Percentiles rank a stretch among this genome's conserved stretches.
Evolutionary conservation across 1,140 invertebrate species (phyloP).

Genomic region (Ephestia elutella): DNA sequence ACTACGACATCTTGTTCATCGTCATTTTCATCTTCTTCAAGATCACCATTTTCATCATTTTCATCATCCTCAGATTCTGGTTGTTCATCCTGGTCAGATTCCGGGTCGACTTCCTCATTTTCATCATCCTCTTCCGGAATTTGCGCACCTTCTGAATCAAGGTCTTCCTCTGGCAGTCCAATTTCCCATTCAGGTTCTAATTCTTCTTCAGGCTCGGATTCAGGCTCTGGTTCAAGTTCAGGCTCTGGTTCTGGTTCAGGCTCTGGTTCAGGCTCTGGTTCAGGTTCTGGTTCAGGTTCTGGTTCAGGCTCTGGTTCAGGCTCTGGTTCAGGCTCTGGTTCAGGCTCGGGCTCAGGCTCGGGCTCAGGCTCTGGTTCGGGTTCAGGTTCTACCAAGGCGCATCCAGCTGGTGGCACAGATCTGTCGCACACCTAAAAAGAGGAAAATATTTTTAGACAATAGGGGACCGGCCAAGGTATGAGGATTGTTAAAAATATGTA

Average conservation of each 20-base stretch:
- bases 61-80: conserved; percentile 16
- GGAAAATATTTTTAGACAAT: no score
- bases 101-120: conserved; percentile 22
- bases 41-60: conserved; percentile 18
- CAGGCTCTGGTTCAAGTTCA: conserved; percentile 21
- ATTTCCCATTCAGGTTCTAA: conserved; percentile 18
- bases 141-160: conserved; percentile 18
- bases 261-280: conserved; percentile 34
- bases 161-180: conserved; percentile 13
- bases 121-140: conserved; percentile 22
- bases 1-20: background rate
- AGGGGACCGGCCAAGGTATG: no score
- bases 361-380: conserved; percentile 26
- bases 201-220: conserved; percentile 31
- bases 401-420: conserved; percentile 38
- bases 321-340: conserved; percentile 33
- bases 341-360: conserved; percentile 30
- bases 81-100: background rate
- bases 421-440: conserved; percentile 54
- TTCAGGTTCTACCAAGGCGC: conserved; percentile 17
- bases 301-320: conserved; percentile 32
- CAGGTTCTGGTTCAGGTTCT: conserved; percentile 34
- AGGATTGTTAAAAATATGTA: no score
- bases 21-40: conserved; percentile 12
- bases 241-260: conserved; percentile 26